Percentiles rank a stretch among this genome's conserved stretches.
Conservation (phyloP, 2,113 vertebrate genomes). For the Aegotheles bennettii region DNA sequence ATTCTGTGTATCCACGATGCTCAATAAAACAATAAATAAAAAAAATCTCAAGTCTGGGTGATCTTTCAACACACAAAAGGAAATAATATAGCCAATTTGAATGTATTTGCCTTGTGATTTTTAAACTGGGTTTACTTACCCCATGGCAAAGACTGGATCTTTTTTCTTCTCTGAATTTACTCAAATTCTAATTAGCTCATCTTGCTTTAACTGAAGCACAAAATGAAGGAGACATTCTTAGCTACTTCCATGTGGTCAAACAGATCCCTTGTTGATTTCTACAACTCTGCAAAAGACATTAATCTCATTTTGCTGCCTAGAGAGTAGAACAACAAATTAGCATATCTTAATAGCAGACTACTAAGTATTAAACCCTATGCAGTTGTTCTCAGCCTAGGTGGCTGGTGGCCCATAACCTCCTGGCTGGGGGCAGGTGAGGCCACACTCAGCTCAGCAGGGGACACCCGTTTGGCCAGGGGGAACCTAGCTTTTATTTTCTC, state of each 20-base stretch:
- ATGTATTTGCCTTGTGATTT: background rate
- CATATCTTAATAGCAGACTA: background rate
- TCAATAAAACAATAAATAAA: background rate
- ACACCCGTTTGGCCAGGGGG: accelerated
- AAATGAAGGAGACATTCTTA: background rate
- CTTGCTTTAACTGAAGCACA: background rate
- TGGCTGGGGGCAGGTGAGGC: background rate
- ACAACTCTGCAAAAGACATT: background rate
- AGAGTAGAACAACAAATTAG: background rate
- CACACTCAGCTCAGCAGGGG: accelerated
- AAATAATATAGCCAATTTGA: background rate
- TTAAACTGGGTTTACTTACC: background rate
- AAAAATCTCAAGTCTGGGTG: background rate
- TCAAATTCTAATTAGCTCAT: background rate
- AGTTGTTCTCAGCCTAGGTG: background rate
- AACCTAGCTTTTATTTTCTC: background rate
- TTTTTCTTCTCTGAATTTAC: background rate
- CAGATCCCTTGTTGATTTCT: background rate
- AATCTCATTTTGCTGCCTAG: background rate
- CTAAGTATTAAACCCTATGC: background rate
- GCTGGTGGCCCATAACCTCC: background rate
- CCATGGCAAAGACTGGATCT: background rate
- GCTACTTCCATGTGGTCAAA: background rate
- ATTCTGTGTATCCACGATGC: background rate
- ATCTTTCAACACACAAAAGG: background rate